These are phyloP conservation scores for Bryconaethiops microstoma DNA, from an alignment of 2,797 vertebrate genomes.

Conservation along the genomic window DNA sequence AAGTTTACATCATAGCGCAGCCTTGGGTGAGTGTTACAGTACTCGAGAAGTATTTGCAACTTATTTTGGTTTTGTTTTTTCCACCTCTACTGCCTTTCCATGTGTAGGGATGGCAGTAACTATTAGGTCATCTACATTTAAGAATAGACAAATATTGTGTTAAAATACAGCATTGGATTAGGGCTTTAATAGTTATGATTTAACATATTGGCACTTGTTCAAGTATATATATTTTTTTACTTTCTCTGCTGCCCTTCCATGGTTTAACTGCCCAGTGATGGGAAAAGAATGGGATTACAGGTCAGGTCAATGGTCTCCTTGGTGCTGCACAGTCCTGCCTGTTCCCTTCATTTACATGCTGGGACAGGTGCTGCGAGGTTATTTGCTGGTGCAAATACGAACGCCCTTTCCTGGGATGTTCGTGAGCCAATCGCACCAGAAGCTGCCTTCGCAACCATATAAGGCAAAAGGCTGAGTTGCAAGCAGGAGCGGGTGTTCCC, in stretches of 20 bases:
- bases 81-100: too few relatives aligned
- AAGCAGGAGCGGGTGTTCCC: slow-evolving; percentile 54
- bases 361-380: slow-evolving; percentile 55
- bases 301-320: not conserved
- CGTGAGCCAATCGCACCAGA: slow-evolving; percentile 59
- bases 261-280: not conserved
- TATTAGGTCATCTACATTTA: too few relatives aligned
- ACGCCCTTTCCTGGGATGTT: slow-evolving; percentile 38
- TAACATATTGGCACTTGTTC: not conserved
- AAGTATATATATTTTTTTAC: not conserved
- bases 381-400: slow-evolving; percentile 49
- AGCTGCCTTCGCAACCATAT: slow-evolving; percentile 60
- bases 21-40: too few relatives aligned
- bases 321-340: not conserved
- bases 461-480: slow-evolving; percentile 55
- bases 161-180: too few relatives aligned
- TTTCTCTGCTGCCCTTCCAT: not conserved
- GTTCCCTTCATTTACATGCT: slow-evolving; percentile 52
- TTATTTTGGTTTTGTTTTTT: too few relatives aligned
- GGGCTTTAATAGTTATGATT: not conserved
- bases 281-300: not conserved
- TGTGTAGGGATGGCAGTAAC: too few relatives aligned
- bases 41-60: too few relatives aligned
- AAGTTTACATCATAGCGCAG: too few relatives aligned
- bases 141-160: too few relatives aligned